Evolutionary conservation across 2,797 vertebrate species (phyloP).

Genomic region (Streptopelia turtur): DNA sequence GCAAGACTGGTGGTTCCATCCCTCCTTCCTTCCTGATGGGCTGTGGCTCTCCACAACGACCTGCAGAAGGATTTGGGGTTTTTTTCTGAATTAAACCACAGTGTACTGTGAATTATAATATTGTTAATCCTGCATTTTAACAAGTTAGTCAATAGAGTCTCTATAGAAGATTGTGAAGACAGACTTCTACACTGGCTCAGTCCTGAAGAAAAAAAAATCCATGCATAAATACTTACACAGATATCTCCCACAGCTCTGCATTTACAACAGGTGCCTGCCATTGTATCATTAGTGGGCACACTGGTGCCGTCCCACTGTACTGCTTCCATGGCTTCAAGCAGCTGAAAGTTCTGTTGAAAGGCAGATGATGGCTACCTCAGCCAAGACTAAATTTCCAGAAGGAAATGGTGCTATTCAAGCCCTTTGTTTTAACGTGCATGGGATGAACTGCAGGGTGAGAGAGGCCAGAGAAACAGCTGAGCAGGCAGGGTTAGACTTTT

Average conservation of each 20-base stretch:
- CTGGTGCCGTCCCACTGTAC: no score
- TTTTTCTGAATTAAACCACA: neutral
- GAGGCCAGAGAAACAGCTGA: neutral
- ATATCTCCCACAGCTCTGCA: fast-evolving
- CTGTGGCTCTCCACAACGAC: fast-evolving
- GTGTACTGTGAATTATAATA: neutral
- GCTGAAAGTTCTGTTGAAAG: neutral
- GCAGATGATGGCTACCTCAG: neutral
- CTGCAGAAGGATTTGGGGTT: neutral
- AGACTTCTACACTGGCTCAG: neutral
- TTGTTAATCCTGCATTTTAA: neutral
- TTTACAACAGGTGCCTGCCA: fast-evolving
- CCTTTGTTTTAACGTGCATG: fast-evolving
- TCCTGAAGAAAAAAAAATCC: neutral
- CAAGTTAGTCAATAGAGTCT: neutral
- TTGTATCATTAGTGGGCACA: fast-evolving
- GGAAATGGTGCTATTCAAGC: neutral
- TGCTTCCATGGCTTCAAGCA: neutral
- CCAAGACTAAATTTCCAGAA: neutral
- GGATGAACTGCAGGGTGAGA: neutral
- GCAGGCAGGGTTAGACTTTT: neutral
- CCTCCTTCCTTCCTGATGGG: neutral
- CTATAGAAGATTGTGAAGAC: neutral
- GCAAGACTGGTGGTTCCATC: neutral
- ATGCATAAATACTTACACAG: neutral